These are phyloP conservation scores for Rhombomys opimus DNA, from an alignment of 2,113 vertebrate species.

Conservation along the genomic window DNA sequence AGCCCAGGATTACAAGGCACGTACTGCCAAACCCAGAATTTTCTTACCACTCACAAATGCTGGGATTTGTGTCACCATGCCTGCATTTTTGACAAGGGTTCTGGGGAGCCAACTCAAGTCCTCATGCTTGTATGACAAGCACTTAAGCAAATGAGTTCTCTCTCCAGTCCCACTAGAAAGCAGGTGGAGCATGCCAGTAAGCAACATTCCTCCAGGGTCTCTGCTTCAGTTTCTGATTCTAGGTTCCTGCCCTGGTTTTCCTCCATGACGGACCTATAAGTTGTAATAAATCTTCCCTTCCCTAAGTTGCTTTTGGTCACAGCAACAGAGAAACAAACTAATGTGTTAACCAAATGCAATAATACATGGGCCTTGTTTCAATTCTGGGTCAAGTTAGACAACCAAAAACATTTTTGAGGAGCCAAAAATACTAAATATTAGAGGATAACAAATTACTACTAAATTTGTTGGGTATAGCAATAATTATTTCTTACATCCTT, in stretches of 20 bases:
- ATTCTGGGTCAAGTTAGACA: neutral
- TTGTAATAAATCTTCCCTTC: neutral
- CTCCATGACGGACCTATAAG: neutral
- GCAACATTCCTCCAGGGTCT: neutral
- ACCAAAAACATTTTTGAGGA: neutral
- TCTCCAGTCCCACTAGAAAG: neutral
- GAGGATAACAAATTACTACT: neutral
- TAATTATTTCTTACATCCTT: neutral
- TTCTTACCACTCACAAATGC: neutral
- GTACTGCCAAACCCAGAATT: neutral
- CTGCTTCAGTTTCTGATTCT: neutral
- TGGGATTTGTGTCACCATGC: neutral
- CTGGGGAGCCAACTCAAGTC: too few species aligned
- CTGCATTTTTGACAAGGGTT: neutral
- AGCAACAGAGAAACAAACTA: neutral
- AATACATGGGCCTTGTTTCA: neutral
- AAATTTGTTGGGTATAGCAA: neutral
- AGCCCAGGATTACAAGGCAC: neutral
- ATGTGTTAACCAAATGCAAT: neutral
- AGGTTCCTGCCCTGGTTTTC: neutral
- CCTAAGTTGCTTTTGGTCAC: neutral
- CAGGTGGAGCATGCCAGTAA: neutral
- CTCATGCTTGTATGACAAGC: neutral
- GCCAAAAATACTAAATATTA: neutral
- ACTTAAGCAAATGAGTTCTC: neutral